phyloP scores from a whole-genome alignment of 1,140 invertebrate species.

The Ostrea denselamellosa region DNA sequence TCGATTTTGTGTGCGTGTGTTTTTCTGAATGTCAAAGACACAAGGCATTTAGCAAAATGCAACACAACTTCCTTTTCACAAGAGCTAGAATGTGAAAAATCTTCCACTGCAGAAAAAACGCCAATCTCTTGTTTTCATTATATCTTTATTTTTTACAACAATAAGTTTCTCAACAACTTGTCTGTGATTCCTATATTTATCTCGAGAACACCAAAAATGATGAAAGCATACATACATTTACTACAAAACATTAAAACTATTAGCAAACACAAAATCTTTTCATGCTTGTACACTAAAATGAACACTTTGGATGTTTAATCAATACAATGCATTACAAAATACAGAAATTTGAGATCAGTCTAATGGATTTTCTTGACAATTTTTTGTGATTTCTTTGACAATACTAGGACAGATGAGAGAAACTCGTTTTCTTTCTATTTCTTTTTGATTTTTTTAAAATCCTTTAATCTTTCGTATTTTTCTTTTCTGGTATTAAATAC shows the following conservation, averaged over 20 bases:
- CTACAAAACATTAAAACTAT: not conserved
- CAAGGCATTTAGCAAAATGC: too few relatives aligned
- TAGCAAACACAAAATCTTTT: conserved; percentile 2
- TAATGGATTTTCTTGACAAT: conserved; percentile 3
- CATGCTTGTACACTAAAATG: conserved; percentile 7
- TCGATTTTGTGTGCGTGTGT: not conserved
- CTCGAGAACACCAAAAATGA: not conserved
- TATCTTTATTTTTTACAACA: conserved; percentile 34
- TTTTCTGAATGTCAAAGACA: too few relatives aligned
- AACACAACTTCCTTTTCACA: not conserved
- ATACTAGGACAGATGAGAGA: not conserved
- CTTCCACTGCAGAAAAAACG: not conserved
- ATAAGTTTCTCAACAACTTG: conserved; percentile 36
- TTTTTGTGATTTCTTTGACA: not conserved
- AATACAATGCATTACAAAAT: not conserved
- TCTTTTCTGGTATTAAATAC: conserved; percentile 10
- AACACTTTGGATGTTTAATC: conserved; percentile 28
- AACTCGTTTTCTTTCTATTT: not conserved
- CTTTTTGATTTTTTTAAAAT: not conserved
- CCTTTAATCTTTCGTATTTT: not conserved
- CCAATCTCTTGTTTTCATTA: not conserved
- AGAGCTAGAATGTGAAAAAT: not conserved
- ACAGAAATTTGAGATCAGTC: conserved; percentile 25
- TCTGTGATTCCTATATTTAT: not conserved
- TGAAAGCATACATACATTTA: conserved; percentile 17